These are phyloP conservation scores for Caenorhabditis afra DNA, from an alignment of 2,888 invertebrate species.

Conservation along the genomic window DNA sequence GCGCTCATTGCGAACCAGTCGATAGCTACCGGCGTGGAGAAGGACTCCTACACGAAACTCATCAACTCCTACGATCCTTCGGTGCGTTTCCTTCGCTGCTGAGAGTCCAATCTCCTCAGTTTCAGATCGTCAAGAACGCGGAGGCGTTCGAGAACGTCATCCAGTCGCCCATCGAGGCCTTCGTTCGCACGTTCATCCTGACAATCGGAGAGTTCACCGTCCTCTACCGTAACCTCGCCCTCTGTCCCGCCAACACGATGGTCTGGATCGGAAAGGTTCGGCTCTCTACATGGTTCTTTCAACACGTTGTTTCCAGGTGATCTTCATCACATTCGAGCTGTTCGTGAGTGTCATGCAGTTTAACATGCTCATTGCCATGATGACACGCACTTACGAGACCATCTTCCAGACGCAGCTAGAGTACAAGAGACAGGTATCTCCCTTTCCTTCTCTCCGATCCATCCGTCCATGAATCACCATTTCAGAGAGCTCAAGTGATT, in stretches of 20 bases:
- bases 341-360: slow-evolving; percentile 94
- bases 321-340: slow-evolving; percentile 97
- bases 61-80: slow-evolving; percentile 24
- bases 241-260: slow-evolving; percentile 64
- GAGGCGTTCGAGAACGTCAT: slow-evolving; percentile 59
- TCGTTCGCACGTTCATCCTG: slow-evolving; percentile 96
- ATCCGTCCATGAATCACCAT: slow-evolving; percentile 9
- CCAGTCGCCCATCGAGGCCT: slow-evolving; percentile 61
- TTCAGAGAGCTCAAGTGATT: slow-evolving; percentile 87
- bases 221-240: slow-evolving; percentile 65
- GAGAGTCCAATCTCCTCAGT: too few relatives aligned
- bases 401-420: slow-evolving; percentile 97
- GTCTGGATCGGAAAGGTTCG: slow-evolving; percentile 66
- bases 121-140: slow-evolving; percentile 51
- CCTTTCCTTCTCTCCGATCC: slow-evolving; percentile 1
- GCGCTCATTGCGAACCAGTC: slow-evolving; percentile 36
- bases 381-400: slow-evolving; percentile 94
- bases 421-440: slow-evolving; percentile 86
- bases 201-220: slow-evolving; percentile 86
- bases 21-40: neutral
- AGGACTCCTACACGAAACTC: neutral
- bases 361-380: slow-evolving; percentile 99
- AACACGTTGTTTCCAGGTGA: slow-evolving; percentile 81
- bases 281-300: slow-evolving; percentile 7
- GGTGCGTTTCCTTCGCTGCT: slow-evolving; percentile 2